A percentile compares a stretch with the other conserved stretches of the same genome.
These are phyloP conservation scores for Euborellia annulipes DNA, from an alignment of 1,140 invertebrate species.

Conservation along the genomic window DNA sequence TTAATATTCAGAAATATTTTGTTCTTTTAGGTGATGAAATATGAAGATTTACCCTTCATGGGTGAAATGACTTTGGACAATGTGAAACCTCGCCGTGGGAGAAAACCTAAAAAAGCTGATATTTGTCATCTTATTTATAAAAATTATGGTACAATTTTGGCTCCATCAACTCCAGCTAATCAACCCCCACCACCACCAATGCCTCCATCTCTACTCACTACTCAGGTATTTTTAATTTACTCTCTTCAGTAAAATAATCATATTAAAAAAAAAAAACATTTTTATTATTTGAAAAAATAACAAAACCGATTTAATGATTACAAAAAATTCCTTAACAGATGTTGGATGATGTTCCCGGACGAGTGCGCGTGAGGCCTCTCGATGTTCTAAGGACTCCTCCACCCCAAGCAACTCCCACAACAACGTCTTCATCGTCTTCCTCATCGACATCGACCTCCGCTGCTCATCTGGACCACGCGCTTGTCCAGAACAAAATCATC, in stretches of 20 bases:
- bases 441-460: too few relatives aligned
- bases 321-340: too few relatives aligned
- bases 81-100: constrained; percentile 60
- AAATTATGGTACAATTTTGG: constrained; percentile 61
- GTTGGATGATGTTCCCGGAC: not conserved
- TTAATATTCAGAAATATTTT: too few relatives aligned
- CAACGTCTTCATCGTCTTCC: too few relatives aligned
- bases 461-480: constrained; percentile 26
- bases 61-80: constrained; percentile 78
- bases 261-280: too few relatives aligned
- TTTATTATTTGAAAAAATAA: too few relatives aligned
- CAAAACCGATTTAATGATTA: too few relatives aligned
- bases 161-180: too few relatives aligned
- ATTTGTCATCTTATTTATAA: constrained; percentile 84
- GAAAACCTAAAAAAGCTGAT: constrained; percentile 79
- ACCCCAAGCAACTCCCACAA: constrained; percentile 1
- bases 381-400: not conserved
- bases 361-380: too few relatives aligned
- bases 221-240: too few relatives aligned
- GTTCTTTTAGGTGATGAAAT: constrained; percentile 36
- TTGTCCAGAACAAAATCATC: constrained; percentile 51
- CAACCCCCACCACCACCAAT: not conserved
- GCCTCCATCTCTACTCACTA: not conserved
- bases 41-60: constrained; percentile 76
- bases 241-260: too few relatives aligned